Percentiles rank a stretch among this genome's conserved stretches.
Evolutionary conservation across 2,113 vertebrate genomes (phyloP).

Genomic region (Phylloscopus trochilus): DNA sequence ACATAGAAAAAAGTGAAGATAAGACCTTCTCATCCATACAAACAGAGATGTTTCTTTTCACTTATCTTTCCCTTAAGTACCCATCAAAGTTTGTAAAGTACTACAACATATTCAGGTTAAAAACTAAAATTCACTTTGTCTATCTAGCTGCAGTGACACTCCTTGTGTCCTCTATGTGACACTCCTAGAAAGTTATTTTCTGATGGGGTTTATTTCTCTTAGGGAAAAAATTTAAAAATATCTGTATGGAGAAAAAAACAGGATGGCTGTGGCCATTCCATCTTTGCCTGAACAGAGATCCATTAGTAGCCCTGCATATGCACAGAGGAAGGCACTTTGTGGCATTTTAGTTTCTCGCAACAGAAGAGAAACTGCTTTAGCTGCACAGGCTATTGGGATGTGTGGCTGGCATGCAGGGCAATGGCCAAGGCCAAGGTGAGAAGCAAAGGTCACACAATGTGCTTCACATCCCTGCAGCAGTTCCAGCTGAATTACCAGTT

Average conservation of each 20-base stretch:
- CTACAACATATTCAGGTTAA: background rate
- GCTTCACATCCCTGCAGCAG: background rate
- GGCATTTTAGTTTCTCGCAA: background rate
- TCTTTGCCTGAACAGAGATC: background rate
- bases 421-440: background rate
- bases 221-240: background rate
- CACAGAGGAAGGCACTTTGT: background rate
- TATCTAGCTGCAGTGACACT: background rate
- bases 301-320: background rate
- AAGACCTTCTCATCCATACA: background rate
- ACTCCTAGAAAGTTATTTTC: background rate
- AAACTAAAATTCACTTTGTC: background rate
- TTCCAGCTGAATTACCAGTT: background rate
- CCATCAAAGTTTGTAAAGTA: background rate
- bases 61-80: background rate
- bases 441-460: background rate
- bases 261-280: background rate
- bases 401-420: accelerated
- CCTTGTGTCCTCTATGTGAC: background rate
- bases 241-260: background rate
- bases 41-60: background rate
- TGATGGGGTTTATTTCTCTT: background rate
- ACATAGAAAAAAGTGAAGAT: background rate
- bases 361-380: background rate
- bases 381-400: background rate